A percentile compares a stretch with the other conserved stretches of the same genome.
Evolutionary conservation across 2,797 vertebrate genomes (phyloP).

Genomic region (Pterois miles): DNA sequence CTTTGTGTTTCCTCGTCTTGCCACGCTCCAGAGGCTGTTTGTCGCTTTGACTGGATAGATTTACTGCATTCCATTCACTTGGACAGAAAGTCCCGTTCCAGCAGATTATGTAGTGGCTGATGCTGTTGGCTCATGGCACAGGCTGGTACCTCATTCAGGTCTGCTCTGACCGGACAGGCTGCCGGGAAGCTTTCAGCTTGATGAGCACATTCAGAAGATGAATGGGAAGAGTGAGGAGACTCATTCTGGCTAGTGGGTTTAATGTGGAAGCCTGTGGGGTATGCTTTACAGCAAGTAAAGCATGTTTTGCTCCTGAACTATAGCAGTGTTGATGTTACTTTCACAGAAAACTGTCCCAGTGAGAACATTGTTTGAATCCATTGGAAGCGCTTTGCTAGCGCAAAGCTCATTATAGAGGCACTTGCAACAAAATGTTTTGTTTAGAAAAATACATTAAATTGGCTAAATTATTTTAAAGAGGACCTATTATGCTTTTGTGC

Average conservation of each 20-base stretch:
- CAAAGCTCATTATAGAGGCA: background rate
- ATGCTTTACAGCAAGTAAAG: background rate
- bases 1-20: constrained; percentile 12
- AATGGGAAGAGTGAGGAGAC: constrained; percentile 4
- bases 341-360: background rate
- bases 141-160: constrained; percentile 37
- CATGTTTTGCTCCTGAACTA: background rate
- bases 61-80: constrained; percentile 51
- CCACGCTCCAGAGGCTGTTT: constrained; percentile 17
- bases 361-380: background rate
- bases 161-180: constrained; percentile 7
- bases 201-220: constrained; percentile 41
- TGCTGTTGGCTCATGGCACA: constrained; percentile 36
- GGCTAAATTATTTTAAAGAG: background rate
- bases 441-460: background rate
- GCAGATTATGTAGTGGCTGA: constrained; percentile 22
- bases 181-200: constrained; percentile 56
- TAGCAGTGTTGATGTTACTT: background rate
- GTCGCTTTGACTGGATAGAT: constrained; percentile 33
- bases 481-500: no score
- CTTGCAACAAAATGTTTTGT: background rate
- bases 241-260: background rate
- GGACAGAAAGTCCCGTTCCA: constrained; percentile 9
- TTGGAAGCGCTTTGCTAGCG: background rate
- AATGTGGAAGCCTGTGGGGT: background rate